Base-by-base conservation (phyloP, 2,888 invertebrate genomes). In the Alloplasta piceator region DNA sequence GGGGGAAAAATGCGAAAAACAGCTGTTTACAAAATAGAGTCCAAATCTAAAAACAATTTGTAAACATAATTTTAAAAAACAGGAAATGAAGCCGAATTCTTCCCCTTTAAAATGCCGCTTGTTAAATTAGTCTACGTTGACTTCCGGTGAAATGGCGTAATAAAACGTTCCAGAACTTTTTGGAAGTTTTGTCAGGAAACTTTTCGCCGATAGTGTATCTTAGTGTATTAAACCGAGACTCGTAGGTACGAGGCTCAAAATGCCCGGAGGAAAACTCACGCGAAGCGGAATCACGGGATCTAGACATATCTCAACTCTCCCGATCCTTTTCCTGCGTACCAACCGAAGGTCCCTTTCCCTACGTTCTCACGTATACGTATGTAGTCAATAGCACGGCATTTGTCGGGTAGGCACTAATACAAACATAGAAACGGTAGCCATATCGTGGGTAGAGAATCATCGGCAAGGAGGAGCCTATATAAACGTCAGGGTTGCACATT, bases 401-500 rank as follows among this genome's bases (percentile, higher is more conserved):
- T 48, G 67, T 60, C 26, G 26, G 71, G 73, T 78, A 36, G 16
- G 43, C 70, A 75, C 81, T 68, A 75, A 75, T 75, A 75, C 75
- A 36, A 50, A 4, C 41, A 75, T 71, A 78, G 81, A 78, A 60
- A 61, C n/a, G 63, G 68, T 63, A 68, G 70, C 78, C 78, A 78
- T 76, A 72, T 74, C 76, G 79, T 82, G 68, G 60, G 56, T 68
- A 68, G 74, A 74, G 67, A 41, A 77, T 67, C 73, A 73, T 78
- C 70, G 55, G 14, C 67, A 67, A 68, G 67, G 63, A 71, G 58
- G 71, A 67, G 78, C 81, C 87, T 89, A 89, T 89, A 89, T 89
- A 89, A 89, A 87, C 86, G 80, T 85, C 72, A 75, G 87, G 80
- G 80, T 82, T 82, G 77, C 80, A 80, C 85, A 85, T 86, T 80